phyloP scores from a whole-genome alignment of 2,113 vertebrate species.

The Catharus fuscescens region DNA sequence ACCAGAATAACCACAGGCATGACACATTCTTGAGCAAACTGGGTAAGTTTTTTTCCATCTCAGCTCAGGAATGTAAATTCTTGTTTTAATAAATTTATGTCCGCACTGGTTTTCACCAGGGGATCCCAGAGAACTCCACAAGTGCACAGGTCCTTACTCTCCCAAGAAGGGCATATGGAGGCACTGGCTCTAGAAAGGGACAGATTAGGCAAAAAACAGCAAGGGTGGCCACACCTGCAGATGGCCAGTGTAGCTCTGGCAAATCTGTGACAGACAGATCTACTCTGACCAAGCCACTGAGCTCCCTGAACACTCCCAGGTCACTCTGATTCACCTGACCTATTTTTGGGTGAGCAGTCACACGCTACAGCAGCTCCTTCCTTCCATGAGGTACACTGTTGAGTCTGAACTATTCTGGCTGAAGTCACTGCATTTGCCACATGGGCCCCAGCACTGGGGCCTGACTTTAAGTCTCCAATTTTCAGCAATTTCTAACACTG shows the following conservation, averaged over 20 bases:
- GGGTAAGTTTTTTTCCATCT: neutral
- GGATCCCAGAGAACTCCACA: neutral
- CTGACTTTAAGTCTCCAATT: neutral
- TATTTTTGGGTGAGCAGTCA: neutral
- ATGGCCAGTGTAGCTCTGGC: neutral
- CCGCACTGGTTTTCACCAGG: neutral
- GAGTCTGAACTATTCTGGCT: neutral
- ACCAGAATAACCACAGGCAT: neutral
- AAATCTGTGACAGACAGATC: neutral
- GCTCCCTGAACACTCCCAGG: neutral
- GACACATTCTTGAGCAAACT: neutral
- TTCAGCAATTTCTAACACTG: neutral
- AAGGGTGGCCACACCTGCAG: neutral
- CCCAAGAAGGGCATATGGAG: neutral
- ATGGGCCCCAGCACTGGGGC: neutral
- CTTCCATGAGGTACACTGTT: neutral
- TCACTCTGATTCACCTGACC: neutral
- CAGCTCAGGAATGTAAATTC: neutral
- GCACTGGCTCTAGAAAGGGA: neutral
- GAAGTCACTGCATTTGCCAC: neutral
- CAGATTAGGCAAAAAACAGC: neutral
- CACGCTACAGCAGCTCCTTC: neutral
- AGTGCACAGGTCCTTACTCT: neutral
- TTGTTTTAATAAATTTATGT: neutral
- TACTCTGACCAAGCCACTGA: neutral